Conservation (phyloP, 2,113 vertebrate species). For the Mionectes macconnelli region DNA sequence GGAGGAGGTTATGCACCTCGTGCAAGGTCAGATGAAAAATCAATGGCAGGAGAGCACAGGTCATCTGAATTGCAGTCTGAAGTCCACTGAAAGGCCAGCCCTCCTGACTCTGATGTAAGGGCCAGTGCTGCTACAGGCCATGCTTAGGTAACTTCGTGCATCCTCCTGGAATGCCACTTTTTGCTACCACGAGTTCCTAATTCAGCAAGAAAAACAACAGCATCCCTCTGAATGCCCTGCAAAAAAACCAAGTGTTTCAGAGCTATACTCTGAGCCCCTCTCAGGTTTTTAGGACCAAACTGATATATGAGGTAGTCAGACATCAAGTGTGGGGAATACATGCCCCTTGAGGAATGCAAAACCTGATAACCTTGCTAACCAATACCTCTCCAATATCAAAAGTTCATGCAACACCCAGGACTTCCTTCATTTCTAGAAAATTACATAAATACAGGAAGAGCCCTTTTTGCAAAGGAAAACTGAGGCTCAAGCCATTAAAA, state of each 20-base stretch:
- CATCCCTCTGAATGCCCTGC: neutral
- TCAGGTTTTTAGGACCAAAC: neutral
- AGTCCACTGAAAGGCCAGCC: neutral
- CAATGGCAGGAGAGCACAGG: neutral
- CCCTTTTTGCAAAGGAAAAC: neutral
- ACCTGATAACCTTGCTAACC: neutral
- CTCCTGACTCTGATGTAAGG: neutral
- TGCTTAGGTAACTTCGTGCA: neutral
- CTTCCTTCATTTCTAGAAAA: neutral
- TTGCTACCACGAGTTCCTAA: fast-evolving
- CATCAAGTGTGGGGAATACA: neutral
- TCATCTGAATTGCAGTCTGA: neutral
- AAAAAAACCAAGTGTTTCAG: fast-evolving
- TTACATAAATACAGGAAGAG: neutral
- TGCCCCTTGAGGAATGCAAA: neutral
- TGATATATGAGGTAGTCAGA: fast-evolving
- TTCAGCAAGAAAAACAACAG: neutral
- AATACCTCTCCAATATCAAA: neutral
- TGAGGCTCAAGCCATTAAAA: neutral
- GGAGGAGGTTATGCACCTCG: neutral
- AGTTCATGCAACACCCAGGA: fast-evolving
- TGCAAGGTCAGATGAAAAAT: slow-evolving; percentile 35
- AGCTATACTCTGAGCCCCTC: neutral
- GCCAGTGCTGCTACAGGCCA: fast-evolving
- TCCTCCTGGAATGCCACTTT: neutral